These are phyloP conservation scores for Chunga burmeisteri DNA, from an alignment of 2,113 vertebrate genomes.

Conservation along the genomic window DNA sequence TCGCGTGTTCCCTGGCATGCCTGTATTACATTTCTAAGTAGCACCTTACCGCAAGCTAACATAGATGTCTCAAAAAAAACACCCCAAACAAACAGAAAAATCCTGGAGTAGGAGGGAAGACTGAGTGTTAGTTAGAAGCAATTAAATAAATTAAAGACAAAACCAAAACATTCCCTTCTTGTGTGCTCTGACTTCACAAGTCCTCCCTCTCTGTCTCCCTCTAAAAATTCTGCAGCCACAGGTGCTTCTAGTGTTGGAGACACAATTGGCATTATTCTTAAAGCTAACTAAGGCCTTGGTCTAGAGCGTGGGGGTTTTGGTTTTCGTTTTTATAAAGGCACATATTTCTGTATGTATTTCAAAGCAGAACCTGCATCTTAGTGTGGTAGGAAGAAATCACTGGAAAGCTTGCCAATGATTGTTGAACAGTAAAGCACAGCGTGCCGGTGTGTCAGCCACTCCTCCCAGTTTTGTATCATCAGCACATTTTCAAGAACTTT, in stretches of 20 bases:
- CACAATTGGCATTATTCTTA: not conserved
- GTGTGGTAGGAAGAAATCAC: not conserved
- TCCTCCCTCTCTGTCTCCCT: not conserved
- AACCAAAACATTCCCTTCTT: not conserved
- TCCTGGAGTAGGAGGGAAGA: conserved; percentile 12
- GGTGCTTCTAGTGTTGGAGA: not conserved
- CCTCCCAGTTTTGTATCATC: no score
- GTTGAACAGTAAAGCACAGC: not conserved
- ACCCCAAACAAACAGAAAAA: not conserved
- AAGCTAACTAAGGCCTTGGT: not conserved
- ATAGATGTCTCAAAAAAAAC: conserved; percentile 9
- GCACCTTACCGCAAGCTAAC: conserved; percentile 61
- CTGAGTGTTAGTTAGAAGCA: conserved; percentile 49
- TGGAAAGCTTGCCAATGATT: not conserved
- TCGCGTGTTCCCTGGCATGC: conserved; percentile 84
- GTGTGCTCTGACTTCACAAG: not conserved
- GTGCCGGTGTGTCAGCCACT: no score
- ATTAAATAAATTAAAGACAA: conserved; percentile 1
- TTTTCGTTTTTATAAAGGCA: not conserved
- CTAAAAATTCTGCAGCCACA: not conserved
- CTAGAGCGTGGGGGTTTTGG: not conserved
- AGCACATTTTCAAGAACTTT: not conserved
- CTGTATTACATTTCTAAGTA: conserved; percentile 76
- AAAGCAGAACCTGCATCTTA: not conserved
- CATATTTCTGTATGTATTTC: not conserved